Percentiles rank a stretch among this genome's conserved stretches.
phyloP scores from a whole-genome alignment of 1,140 invertebrate species.

The Callitettix versicolor region DNA sequence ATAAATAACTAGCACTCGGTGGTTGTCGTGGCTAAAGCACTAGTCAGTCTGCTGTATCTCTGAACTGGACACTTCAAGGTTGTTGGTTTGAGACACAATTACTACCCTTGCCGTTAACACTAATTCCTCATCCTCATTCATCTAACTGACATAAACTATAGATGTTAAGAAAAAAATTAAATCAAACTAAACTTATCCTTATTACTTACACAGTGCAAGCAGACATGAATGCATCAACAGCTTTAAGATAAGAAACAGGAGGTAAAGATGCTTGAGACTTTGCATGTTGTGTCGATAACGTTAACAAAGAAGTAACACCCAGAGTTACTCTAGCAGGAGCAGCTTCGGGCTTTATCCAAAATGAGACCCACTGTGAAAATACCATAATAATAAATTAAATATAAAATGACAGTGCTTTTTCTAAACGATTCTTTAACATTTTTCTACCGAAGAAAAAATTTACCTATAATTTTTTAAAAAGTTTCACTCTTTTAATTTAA shows the following conservation, averaged over 20 bases:
- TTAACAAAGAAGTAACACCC: constrained; percentile 80
- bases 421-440: background rate
- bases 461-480: background rate
- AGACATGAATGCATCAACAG: constrained; percentile 85
- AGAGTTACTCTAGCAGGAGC: constrained; percentile 80
- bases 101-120: too few species aligned
- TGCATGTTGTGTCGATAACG: constrained; percentile 82
- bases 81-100: too few species aligned
- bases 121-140: too few species aligned
- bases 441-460: background rate
- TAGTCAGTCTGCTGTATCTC: too few species aligned
- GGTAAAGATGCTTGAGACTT: constrained; percentile 81
- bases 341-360: constrained; percentile 86
- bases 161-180: too few species aligned
- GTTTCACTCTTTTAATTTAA: background rate
- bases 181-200: too few species aligned
- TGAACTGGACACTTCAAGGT: too few species aligned
- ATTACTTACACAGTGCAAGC: constrained; percentile 82
- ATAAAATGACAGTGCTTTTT: too few species aligned
- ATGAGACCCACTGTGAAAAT: constrained; percentile 68
- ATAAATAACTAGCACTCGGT: too few species aligned
- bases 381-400: background rate
- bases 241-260: constrained; percentile 82
- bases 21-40: too few species aligned
- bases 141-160: too few species aligned